phyloP scores from a whole-genome alignment of 2,888 invertebrate genomes.

The Bugulina stolonifera region DNA sequence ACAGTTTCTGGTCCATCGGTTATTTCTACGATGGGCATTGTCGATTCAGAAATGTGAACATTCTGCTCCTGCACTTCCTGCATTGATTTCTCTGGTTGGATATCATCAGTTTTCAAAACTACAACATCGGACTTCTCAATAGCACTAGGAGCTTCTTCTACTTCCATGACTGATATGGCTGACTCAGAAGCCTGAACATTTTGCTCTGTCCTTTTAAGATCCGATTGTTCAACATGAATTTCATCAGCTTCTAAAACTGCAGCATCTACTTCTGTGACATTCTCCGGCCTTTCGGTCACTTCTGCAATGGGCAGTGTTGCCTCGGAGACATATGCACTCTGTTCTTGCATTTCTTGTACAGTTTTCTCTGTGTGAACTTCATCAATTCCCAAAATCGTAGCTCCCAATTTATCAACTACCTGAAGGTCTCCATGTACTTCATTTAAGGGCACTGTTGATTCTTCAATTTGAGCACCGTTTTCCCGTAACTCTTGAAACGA shows the following conservation, averaged over 20 bases:
- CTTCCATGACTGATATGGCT: neutral
- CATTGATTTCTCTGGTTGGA: neutral
- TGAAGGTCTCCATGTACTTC: neutral
- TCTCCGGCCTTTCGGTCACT: neutral
- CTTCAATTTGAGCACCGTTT: neutral
- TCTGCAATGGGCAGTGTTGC: neutral
- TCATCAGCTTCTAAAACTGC: neutral
- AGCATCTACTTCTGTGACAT: neutral
- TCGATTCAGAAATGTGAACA: too few relatives aligned
- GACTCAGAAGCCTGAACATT: neutral
- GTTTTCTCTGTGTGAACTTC: neutral
- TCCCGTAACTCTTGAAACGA: neutral
- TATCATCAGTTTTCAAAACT: neutral
- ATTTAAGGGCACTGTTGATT: neutral
- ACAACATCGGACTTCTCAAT: neutral
- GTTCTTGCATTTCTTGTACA: neutral
- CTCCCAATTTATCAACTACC: neutral
- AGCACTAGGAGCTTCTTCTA: neutral
- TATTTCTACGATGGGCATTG: too few relatives aligned
- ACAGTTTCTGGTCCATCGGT: neutral
- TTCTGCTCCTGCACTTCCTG: neutral
- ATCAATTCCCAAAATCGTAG: neutral
- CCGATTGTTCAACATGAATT: neutral
- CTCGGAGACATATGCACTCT: neutral
- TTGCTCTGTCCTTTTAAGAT: neutral